Percentiles rank a stretch among this genome's conserved stretches.
phyloP scores from a whole-genome alignment of 2,888 invertebrate genomes.

The Sinhomidia bicolor region DNA sequence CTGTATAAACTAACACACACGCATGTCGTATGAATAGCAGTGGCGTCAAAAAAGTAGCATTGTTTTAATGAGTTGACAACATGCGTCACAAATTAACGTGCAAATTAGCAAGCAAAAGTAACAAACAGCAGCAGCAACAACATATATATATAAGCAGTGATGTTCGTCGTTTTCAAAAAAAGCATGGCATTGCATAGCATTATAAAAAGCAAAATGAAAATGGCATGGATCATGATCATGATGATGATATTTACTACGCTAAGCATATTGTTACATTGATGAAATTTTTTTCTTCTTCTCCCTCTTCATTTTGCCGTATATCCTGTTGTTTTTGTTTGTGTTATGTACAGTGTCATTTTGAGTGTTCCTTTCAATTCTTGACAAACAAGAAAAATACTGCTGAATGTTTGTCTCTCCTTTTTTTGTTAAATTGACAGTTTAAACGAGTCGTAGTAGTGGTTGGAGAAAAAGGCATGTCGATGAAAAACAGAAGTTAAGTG shows the following conservation, averaged over 20 bases:
- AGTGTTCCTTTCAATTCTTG: constrained; percentile 3
- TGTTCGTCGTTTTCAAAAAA: not conserved
- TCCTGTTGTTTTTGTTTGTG: constrained; percentile 20
- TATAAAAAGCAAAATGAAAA: not conserved
- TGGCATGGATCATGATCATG: constrained; percentile 12
- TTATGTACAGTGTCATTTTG: not conserved
- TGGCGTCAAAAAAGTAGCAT: constrained; percentile 2
- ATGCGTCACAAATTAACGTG: constrained; percentile 62
- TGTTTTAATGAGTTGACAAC: constrained; percentile 64
- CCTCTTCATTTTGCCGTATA: constrained; percentile 8
- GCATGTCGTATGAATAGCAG: not conserved
- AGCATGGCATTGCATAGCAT: not conserved
- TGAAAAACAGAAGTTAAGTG: no score
- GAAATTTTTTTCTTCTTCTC: not conserved
- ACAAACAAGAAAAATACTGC: constrained; percentile 1
- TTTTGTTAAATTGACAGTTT: not conserved
- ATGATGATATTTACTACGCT: constrained; percentile 17
- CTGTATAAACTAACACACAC: not conserved
- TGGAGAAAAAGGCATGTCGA: no score
- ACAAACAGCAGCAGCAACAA: not conserved
- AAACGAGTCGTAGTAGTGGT: not conserved
- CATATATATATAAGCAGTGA: not conserved
- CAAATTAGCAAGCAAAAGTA: constrained; percentile 35
- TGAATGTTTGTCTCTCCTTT: not conserved
- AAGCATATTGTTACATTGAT: constrained; percentile 8